Base-by-base conservation (phyloP, 2,888 invertebrate species). In the Plusia festucae region DNA sequence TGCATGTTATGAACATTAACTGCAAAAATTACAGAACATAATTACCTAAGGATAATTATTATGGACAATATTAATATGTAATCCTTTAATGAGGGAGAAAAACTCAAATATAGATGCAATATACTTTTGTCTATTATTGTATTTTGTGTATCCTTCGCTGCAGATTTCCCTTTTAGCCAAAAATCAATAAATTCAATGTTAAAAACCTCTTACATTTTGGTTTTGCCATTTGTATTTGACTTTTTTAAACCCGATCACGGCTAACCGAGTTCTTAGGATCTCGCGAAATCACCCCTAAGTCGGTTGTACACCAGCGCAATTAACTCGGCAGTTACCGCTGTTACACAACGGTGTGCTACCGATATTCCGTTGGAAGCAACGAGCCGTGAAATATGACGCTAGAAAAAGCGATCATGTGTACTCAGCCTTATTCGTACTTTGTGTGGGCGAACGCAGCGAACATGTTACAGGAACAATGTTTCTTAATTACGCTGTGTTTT, bases 331-430 rank as follows among this genome's bases (percentile, higher is more conserved):
- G 79, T 83, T 76, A 79, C 84, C 70, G 76, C 75, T 83, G 83
- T 88, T 87, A 84, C 85, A 79, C 87, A 89, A 90, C 88, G 87
- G 89, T 85, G 74, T 77, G 73, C 76, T 66, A 83, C 71, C 73
- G 78, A 82, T 84, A 83, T 82, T 84, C 89, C 87, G 88, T 87
- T 85, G 67, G 66, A 72, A 64, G 79, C 84, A 84, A 76, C 85
- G 76, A 82, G 69, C 84, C 85, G 75, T 89, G 81, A 81, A 80
- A 82, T 78, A 61, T 73, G 73, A 70, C 61, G 67, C 53, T 68
- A 78, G 75, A 79, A 83, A 79, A 81, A 83, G 62, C 70, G 67
- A 83, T 81, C 74, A 68, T 68, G 66, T 69, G 68, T 63, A 73
- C 68, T 65, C 52, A 52, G 62, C 44, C 52, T 67, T 70, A 65